Evolutionary conservation across 2,797 vertebrate genomes (phyloP).

Genomic region (Carduelis carduelis): DNA sequence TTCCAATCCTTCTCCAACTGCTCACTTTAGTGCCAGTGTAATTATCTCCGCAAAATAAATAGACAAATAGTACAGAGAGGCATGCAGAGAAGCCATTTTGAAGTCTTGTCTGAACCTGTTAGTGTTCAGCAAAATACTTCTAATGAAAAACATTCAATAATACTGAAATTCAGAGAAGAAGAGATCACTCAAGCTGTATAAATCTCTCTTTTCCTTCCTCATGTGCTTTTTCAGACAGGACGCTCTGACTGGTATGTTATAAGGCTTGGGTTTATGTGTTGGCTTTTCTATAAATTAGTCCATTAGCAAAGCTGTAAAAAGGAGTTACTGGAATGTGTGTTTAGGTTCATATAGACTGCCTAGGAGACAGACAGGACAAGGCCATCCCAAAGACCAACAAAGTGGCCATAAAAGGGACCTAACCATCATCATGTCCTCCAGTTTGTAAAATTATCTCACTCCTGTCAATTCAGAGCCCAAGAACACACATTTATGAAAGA

Average conservation of each 20-base stretch:
- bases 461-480: not conserved
- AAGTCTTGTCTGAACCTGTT: not conserved
- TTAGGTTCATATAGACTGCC: not conserved
- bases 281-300: not conserved
- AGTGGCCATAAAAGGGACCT: not conserved
- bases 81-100: not conserved
- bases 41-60: not conserved
- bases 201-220: not conserved
- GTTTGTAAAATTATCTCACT: not conserved
- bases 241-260: not conserved
- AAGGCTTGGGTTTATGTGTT: not conserved
- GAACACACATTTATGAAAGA: not conserved
- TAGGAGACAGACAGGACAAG: not conserved
- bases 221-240: conserved; percentile 10
- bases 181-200: not conserved
- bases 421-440: not conserved
- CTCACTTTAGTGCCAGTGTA: not conserved
- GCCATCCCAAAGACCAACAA: not conserved
- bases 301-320: not conserved
- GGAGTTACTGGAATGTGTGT: not conserved
- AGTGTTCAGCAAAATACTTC: not conserved
- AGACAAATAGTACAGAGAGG: not conserved
- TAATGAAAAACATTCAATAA: not conserved
- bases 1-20: not conserved
- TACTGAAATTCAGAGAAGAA: not conserved